These are phyloP conservation scores for Eupithecia exiguata DNA, from an alignment of 2,888 invertebrate genomes.

Conservation along the genomic window DNA sequence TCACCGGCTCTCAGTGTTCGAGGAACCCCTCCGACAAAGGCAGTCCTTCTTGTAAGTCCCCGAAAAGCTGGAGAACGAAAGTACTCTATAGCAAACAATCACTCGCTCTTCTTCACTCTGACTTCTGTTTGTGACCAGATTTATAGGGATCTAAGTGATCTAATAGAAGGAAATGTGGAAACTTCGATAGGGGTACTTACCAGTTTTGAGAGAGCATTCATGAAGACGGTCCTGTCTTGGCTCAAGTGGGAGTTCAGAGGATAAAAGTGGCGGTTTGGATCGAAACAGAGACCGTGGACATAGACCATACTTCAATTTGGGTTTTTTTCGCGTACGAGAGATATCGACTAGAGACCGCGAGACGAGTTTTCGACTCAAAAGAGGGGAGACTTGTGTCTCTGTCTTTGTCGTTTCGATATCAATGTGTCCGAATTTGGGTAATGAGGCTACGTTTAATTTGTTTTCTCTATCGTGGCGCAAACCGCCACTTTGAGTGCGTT, in stretches of 20 bases:
- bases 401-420: background rate
- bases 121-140: slow-evolving; percentile 7
- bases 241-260: background rate
- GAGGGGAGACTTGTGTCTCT: background rate
- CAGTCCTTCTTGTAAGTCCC: slow-evolving; percentile 87
- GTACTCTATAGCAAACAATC: slow-evolving; percentile 33
- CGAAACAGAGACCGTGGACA: background rate
- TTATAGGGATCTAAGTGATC: slow-evolving; percentile 6
- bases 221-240: background rate
- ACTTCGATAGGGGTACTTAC: background rate
- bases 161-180: background rate
- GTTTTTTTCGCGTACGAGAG: background rate
- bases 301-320: background rate
- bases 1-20: slow-evolving; percentile 68
- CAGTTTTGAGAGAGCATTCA: background rate
- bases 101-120: slow-evolving; percentile 16
- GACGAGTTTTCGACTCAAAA: background rate
- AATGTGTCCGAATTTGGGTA: background rate
- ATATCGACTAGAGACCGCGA: background rate
- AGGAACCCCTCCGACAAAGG: slow-evolving; percentile 96
- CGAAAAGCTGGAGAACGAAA: slow-evolving; percentile 90
- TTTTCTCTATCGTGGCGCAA: background rate
- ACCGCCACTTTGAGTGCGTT: background rate
- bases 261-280: background rate
- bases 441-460: background rate